phyloP scores from a whole-genome alignment of 2,113 vertebrate genomes.

The Periophthalmodon schlosseri region DNA sequence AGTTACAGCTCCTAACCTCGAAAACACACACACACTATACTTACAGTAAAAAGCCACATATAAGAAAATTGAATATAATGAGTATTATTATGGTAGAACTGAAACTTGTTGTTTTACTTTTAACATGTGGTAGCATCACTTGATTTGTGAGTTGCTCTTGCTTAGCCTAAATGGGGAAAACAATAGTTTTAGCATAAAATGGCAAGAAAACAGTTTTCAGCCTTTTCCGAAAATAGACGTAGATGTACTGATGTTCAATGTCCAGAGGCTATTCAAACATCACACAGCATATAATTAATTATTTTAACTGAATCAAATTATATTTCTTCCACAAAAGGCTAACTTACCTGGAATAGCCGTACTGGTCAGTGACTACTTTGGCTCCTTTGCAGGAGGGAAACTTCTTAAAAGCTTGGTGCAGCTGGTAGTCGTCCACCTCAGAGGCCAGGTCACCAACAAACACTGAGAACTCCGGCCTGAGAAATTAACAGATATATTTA shows the following conservation, averaged over 20 bases:
- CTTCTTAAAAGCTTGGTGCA: constrained; percentile 91
- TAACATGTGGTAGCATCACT: constrained; percentile 87
- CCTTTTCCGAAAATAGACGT: constrained; percentile 60
- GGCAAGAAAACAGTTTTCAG: constrained; percentile 69
- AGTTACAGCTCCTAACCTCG: constrained; percentile 48
- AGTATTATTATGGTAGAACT: constrained; percentile 83
- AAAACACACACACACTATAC: constrained; percentile 48
- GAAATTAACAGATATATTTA: neutral
- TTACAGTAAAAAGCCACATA: constrained; percentile 70
- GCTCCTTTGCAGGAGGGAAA: constrained; percentile 88
- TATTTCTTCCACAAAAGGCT: neutral
- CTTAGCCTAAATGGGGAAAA: constrained; percentile 87
- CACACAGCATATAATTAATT: constrained; percentile 37
- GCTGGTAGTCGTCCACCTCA: constrained; percentile 89
- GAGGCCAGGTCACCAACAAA: constrained; percentile 90
- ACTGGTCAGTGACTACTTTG: constrained; percentile 90
- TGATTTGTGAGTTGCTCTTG: constrained; percentile 86
- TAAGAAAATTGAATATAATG: constrained; percentile 73
- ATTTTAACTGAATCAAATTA: constrained; percentile 8
- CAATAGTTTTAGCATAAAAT: constrained; percentile 82
- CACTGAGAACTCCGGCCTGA: constrained; percentile 87
- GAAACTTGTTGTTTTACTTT: constrained; percentile 86
- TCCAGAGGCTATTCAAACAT: constrained; percentile 52
- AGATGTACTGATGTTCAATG: constrained; percentile 55
- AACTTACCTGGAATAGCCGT: constrained; percentile 87